Percentiles rank a stretch among this genome's conserved stretches.
These are phyloP conservation scores for Hemitrygon akajei DNA, from an alignment of 2,797 vertebrate species.

Conservation along the genomic window DNA sequence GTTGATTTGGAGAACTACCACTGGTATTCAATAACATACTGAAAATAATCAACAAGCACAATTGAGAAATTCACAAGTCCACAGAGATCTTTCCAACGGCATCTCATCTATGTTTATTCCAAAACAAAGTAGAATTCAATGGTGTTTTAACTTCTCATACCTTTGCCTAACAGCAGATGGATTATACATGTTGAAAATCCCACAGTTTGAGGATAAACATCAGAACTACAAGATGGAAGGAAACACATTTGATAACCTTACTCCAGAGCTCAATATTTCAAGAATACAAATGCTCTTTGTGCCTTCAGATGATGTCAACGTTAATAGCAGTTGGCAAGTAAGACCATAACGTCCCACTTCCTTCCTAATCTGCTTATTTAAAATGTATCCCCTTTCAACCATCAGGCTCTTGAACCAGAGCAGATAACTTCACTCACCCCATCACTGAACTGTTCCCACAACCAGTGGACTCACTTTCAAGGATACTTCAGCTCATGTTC, in stretches of 20 bases:
- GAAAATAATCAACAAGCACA: background rate
- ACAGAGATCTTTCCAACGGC: background rate
- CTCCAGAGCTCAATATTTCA: background rate
- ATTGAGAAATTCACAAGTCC: no score
- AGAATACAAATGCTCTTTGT: background rate
- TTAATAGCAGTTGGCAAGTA: background rate
- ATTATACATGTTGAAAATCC: background rate
- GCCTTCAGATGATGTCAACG: background rate
- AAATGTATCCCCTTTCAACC: background rate
- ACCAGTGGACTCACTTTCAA: no score
- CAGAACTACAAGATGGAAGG: background rate
- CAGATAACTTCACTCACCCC: no score
- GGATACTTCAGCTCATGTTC: no score
- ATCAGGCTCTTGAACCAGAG: no score
- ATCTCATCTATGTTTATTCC: background rate
- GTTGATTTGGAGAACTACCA: no score
- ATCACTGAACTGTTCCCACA: no score
- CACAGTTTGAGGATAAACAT: background rate
- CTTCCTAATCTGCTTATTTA: background rate
- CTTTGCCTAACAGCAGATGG: background rate
- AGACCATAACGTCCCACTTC: background rate
- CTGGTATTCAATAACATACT: background rate
- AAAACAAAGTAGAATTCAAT: background rate
- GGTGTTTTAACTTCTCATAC: background rate
- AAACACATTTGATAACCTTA: background rate